Evolutionary conservation across 1,140 invertebrate genomes (phyloP).

Genomic region (Odontomachus brunneus): DNA sequence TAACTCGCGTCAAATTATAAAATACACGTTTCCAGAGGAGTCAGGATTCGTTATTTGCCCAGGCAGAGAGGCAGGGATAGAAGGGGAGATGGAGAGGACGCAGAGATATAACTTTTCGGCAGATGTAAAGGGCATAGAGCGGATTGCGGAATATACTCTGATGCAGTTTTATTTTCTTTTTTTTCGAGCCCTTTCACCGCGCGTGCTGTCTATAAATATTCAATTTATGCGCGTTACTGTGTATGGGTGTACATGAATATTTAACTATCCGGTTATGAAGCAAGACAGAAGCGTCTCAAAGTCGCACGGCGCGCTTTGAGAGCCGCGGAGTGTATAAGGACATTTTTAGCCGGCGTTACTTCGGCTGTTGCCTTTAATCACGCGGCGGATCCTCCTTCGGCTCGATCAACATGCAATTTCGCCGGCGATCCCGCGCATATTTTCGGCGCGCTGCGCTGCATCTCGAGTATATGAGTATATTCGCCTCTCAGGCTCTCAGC

Average conservation of each 20-base stretch:
- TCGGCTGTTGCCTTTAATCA: constrained; percentile 42
- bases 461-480: no score
- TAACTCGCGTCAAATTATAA: constrained; percentile 17
- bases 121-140: not conserved
- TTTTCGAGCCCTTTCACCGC: not conserved
- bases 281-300: constrained; percentile 24
- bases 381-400: constrained; percentile 4
- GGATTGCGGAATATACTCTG: constrained; percentile 5
- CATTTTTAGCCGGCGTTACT: constrained; percentile 51
- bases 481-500: no score
- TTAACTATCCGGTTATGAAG: constrained; percentile 36
- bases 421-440: constrained; percentile 23
- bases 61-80: no score
- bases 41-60: not conserved
- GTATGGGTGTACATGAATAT: constrained; percentile 45
- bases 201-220: constrained; percentile 38
- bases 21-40: not conserved
- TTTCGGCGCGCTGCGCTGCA: not conserved
- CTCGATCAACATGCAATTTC: constrained; percentile 42
- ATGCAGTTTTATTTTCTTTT: constrained; percentile 26
- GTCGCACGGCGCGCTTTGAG: constrained; percentile 34
- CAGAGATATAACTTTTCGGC: constrained; percentile 43
- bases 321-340: constrained; percentile 31
- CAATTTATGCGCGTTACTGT: constrained; percentile 27
- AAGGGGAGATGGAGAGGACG: no score